A percentile compares a stretch with the other conserved stretches of the same genome.
phyloP scores from a whole-genome alignment of 2,113 vertebrate species.

The Aramus guarauna region DNA sequence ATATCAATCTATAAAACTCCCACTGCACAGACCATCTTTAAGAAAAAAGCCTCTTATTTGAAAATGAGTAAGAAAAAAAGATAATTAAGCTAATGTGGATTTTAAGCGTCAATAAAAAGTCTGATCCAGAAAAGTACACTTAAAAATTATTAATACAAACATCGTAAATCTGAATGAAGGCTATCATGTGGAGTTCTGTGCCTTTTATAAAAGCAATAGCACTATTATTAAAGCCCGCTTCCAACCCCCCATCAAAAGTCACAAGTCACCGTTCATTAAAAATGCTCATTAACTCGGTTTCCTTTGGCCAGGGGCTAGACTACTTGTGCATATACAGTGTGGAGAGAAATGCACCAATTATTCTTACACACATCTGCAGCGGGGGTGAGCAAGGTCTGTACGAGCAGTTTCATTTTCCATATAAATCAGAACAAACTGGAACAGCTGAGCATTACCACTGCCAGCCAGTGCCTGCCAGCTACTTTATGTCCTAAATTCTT shows the following conservation, averaged over 20 bases:
- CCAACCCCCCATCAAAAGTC: background rate
- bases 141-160: conserved; percentile 16
- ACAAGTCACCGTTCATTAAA: conserved; percentile 57
- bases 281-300: conserved; percentile 54
- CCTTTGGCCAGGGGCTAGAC: conserved; percentile 30
- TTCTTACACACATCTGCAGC: conserved; percentile 33
- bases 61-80: background rate
- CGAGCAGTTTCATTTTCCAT: conserved; percentile 19
- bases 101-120: background rate
- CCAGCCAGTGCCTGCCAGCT: conserved; percentile 52
- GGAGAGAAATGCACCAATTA: conserved; percentile 47
- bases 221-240: background rate
- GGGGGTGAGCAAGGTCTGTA: background rate
- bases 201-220: background rate
- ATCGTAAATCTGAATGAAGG: background rate
- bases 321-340: background rate
- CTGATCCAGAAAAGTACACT: background rate
- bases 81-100: background rate
- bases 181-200: background rate
- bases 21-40: background rate
- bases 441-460: conserved; percentile 12
- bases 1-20: background rate
- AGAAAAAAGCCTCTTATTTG: background rate
- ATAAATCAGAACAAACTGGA: conserved; percentile 27
- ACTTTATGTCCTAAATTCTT: conserved; percentile 48